Percentiles rank a stretch among this genome's conserved stretches.
These are phyloP conservation scores for Acheta domesticus DNA, from an alignment of 2,888 invertebrate species.

Conservation along the genomic window DNA sequence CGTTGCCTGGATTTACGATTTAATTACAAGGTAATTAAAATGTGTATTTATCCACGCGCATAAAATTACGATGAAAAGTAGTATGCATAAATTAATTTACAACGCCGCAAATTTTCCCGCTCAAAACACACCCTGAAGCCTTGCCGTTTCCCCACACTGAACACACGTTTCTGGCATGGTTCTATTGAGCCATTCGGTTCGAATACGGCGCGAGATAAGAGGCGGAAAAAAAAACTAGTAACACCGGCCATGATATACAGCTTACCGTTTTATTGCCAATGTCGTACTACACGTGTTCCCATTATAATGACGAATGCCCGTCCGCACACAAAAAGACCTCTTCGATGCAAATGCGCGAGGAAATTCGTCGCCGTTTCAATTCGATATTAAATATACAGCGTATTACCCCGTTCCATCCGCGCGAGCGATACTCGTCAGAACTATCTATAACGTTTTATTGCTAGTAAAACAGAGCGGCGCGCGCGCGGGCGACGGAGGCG, in stretches of 20 bases:
- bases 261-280: not conserved
- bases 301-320: not conserved
- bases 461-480: not conserved
- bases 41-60: no score
- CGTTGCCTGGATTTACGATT: no score
- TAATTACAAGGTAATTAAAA: no score
- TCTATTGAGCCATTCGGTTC: no score
- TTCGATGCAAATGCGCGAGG: not conserved
- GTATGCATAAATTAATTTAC: no score
- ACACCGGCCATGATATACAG: not conserved
- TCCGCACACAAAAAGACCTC: not conserved
- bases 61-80: no score
- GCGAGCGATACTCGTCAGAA: not conserved
- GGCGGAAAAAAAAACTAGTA: no score
- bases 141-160: no score
- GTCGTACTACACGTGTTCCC: not conserved
- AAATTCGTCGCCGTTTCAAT: not conserved
- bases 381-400: not conserved
- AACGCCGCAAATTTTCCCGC: no score
- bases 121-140: no score
- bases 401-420: not conserved
- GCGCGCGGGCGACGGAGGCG: not conserved
- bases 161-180: no score
- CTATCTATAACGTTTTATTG: slow-evolving; percentile 2
- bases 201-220: no score